A percentile compares a stretch with the other conserved stretches of the same genome.
Evolutionary conservation across 2,888 invertebrate genomes (phyloP).

Genomic region (Calliscelio sp.): DNA sequence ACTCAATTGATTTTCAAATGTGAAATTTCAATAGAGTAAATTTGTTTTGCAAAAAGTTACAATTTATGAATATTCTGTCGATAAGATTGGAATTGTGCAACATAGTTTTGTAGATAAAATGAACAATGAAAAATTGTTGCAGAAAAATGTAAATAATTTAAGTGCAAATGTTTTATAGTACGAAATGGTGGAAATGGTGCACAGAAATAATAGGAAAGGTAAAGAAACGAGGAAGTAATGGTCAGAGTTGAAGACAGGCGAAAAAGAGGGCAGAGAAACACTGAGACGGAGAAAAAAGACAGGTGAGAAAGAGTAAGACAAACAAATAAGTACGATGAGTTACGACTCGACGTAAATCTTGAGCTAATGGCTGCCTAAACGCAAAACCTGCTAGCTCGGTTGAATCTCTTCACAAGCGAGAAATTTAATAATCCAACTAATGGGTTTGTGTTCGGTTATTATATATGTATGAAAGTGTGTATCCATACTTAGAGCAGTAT

Average conservation of each 20-base stretch:
- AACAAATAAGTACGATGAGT: constrained; percentile 86
- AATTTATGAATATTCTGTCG: no score
- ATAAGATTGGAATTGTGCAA: no score
- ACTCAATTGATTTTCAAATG: no score
- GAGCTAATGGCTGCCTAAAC: constrained; percentile 86
- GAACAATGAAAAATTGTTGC: not conserved
- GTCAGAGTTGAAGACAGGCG: constrained; percentile 73
- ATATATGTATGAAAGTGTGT: constrained; percentile 76
- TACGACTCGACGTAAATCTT: constrained; percentile 86
- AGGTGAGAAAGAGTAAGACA: constrained; percentile 77
- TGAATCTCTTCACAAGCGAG: constrained; percentile 81
- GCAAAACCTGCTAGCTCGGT: constrained; percentile 83
- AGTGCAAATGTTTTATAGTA: constrained; percentile 20
- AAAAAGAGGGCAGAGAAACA: constrained; percentile 74
- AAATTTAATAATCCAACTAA: constrained; percentile 86
- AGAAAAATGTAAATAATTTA: not conserved
- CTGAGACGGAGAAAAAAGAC: constrained; percentile 69
- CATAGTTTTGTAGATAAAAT: not conserved
- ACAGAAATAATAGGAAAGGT: constrained; percentile 59
- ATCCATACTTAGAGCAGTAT: constrained; percentile 59
- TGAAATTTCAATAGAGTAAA: no score
- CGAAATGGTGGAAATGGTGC: constrained; percentile 27
- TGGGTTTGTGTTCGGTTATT: constrained; percentile 84
- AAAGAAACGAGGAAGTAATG: constrained; percentile 73
- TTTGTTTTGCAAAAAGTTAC: no score